Evolutionary conservation across 2,888 invertebrate species (phyloP).

Genomic region (Drosophila melanosoma): DNA sequence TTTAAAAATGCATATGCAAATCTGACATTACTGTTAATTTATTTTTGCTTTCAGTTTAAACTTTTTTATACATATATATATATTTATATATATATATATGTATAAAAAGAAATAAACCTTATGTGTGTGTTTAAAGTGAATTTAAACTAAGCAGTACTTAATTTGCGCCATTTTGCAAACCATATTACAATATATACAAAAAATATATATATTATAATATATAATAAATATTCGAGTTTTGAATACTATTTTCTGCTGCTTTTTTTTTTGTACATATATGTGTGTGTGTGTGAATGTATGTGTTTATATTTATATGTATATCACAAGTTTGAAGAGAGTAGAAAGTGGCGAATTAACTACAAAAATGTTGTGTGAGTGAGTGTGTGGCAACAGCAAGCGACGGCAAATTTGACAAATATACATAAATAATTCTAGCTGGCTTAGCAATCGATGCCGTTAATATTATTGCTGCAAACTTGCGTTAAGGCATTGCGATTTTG

Average conservation of each 20-base stretch:
- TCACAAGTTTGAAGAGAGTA: slow-evolving; percentile 78
- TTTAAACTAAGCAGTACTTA: neutral
- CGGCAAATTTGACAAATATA: slow-evolving; percentile 7
- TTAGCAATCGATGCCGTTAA: slow-evolving; percentile 68
- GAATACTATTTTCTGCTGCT: slow-evolving; percentile 14
- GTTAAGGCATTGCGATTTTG: slow-evolving; percentile 41
- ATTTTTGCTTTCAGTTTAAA: neutral
- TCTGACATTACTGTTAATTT: neutral
- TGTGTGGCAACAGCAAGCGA: slow-evolving; percentile 49
- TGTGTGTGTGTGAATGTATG: neutral
- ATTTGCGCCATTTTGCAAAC: slow-evolving; percentile 13
- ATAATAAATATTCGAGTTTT: slow-evolving; percentile 5
- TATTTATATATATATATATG: neutral
- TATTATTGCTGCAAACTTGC: slow-evolving; percentile 32
- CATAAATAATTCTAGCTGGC: neutral
- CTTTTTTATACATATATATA: neutral
- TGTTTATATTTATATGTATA: slow-evolving; percentile 59
- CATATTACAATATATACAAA: slow-evolving; percentile 22
- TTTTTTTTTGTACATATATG: slow-evolving; percentile 9
- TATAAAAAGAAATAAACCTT: neutral
- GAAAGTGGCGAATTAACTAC: slow-evolving; percentile 68
- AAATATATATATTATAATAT: slow-evolving; percentile 3
- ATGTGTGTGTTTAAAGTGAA: neutral
- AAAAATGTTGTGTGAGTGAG: slow-evolving; percentile 41
- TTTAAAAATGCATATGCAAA: neutral